These are phyloP conservation scores for Pipistrellus nathusii DNA, from an alignment of 2,797 vertebrate genomes.

Conservation along the genomic window DNA sequence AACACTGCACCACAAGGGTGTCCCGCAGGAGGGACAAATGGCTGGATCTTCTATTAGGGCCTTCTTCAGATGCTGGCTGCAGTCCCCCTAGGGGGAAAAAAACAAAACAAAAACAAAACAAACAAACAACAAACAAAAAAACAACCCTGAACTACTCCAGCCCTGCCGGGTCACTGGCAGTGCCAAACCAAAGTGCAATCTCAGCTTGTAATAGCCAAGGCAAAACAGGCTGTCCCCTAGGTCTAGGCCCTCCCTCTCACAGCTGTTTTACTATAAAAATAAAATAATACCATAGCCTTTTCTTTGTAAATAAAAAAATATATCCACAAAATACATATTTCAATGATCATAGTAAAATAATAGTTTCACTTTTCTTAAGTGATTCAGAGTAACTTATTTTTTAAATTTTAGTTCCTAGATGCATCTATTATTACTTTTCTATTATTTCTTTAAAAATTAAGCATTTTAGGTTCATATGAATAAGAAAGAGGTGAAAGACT, in stretches of 20 bases:
- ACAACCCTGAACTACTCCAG: rapidly evolving
- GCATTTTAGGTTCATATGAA: not conserved
- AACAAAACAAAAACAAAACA: too few relatives aligned
- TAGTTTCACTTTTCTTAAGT: not conserved
- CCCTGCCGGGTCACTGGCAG: not conserved
- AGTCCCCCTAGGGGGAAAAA: not conserved
- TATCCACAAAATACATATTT: not conserved
- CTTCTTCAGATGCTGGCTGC: not conserved
- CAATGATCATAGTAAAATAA: not conserved
- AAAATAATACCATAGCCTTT: not conserved
- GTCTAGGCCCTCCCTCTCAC: rapidly evolving
- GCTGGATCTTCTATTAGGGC: rapidly evolving
- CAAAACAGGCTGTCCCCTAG: not conserved
- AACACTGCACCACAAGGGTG: rapidly evolving
- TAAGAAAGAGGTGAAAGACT: not conserved
- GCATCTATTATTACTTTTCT: not conserved
- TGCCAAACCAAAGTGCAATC: not conserved
- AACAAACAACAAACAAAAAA: not conserved
- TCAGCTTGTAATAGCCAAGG: not conserved
- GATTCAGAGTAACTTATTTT: not conserved
- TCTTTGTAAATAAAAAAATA: not conserved
- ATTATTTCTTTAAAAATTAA: conserved; percentile 13
- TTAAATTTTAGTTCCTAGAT: not conserved
- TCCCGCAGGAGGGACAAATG: not conserved
- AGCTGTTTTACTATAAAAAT: not conserved